Evolutionary conservation across 92 coral and sea anemone genomes (phyloP), one percentile per base, ranked within the genome.

Genomic region (Palythoa grandis): DNA sequence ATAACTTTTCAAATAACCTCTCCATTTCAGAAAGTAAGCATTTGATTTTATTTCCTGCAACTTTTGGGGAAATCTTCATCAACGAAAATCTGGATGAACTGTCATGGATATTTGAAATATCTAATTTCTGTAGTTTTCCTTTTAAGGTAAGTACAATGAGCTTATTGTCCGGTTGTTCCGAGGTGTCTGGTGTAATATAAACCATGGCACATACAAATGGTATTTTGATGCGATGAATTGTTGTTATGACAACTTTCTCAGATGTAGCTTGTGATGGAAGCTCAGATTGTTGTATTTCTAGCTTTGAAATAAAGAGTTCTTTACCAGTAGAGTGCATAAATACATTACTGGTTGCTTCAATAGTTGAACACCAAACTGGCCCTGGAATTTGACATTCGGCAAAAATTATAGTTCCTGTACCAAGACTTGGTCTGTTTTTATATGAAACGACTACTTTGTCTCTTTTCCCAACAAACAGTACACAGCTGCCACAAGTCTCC

Each of bases 241-340:
- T 78, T 40, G 75, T 65, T n/a, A 39, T 74, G 0, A 82, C 20
- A 13, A 77, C 47, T 16, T 65, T 47, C 17, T 65, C 63, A 12
- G 35, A 5, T 15, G 37, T 7, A 5, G 66, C 22, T 48, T 47
- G 11, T 14, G 57, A 13, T 13, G 74, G 13, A 1, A 43, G 24
- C 74, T 48, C 24, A 58, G 85, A n/a, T 5, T 23, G 38, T 5
- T 67, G 72, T 15, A 66, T 4, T 80, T 80, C 61, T 47, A 91
- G 14, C 54, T 84, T 84, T 0, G 93, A 88, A 72, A 83, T 24
- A 56, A 91, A 83, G 74, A 91, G 77, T 70, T 91, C 93, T 53
- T 88, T 83, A 14, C 93, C 92, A 70, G 93, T 91, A 15, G 93
- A 91, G 39, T 91, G 93, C 9, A 91, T 40, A 5, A 91, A 57